Evolutionary conservation across 2,888 invertebrate species (phyloP).

Genomic region (Nomada ferruginata): DNA sequence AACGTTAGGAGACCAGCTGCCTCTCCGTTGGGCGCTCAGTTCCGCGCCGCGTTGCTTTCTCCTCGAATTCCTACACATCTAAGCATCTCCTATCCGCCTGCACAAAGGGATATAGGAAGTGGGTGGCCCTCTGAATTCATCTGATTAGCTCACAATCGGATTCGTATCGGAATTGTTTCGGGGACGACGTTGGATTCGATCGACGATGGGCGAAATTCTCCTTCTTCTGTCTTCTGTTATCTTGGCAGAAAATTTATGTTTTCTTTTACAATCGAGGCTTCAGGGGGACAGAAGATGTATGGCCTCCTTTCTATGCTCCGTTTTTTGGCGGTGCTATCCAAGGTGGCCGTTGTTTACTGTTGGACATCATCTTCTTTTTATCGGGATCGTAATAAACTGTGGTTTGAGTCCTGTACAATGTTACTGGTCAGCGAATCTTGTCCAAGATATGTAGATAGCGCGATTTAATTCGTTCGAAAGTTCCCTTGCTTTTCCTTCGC

Average conservation of each 20-base stretch:
- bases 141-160: background rate
- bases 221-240: background rate
- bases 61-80: background rate
- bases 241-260: too few species aligned
- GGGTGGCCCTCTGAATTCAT: background rate
- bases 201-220: background rate
- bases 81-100: too few species aligned
- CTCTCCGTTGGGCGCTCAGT: background rate
- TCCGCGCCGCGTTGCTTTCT: slow-evolving; percentile 2
- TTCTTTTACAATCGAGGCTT: too few species aligned
- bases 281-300: background rate
- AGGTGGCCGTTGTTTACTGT: slow-evolving; percentile 10
- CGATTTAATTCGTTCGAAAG: slow-evolving; percentile 5
- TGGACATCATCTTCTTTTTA: slow-evolving; percentile 12
- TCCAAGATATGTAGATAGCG: too few species aligned
- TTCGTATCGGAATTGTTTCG: background rate
- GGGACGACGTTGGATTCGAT: background rate
- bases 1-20: background rate
- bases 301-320: background rate
- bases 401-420: too few species aligned
- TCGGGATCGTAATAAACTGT: slow-evolving; percentile 13
- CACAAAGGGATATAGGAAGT: background rate
- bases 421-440: too few species aligned
- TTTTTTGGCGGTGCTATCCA: background rate
- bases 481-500: background rate